Percentiles rank a stretch among this genome's conserved stretches.
Evolutionary conservation across 64 coral and sea anemone genomes (phyloP).

Genomic region (Stylophora pistillata): DNA sequence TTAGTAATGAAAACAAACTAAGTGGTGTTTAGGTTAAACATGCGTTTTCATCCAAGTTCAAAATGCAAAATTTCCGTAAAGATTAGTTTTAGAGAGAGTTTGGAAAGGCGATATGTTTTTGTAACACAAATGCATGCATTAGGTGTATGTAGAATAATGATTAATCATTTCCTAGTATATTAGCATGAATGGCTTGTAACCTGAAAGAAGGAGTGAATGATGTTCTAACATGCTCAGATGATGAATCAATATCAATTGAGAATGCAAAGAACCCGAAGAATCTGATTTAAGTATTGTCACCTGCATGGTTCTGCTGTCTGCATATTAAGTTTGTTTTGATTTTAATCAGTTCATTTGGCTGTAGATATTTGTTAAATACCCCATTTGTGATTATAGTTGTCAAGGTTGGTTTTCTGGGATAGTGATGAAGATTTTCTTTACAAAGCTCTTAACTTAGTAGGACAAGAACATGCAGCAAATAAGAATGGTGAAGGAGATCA

Average conservation of each 20-base stretch:
- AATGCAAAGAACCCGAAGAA: constrained; percentile 10
- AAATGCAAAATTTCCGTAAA: constrained; percentile 12
- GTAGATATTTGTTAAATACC: background rate
- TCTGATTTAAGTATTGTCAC: background rate
- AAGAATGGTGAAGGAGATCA: background rate
- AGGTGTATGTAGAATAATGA: background rate
- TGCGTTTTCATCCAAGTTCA: background rate
- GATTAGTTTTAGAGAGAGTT: background rate
- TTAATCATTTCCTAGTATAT: background rate
- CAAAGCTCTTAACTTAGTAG: background rate
- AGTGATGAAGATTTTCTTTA: background rate
- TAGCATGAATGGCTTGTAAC: background rate
- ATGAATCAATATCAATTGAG: constrained; percentile 16
- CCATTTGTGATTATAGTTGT: background rate
- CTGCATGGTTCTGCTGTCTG: background rate
- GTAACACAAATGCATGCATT: background rate
- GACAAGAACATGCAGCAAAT: background rate
- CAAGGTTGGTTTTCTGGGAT: too few species aligned
- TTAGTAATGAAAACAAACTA: constrained; percentile 6
- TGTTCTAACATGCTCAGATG: background rate
- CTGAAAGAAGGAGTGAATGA: background rate
- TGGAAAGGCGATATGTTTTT: background rate
- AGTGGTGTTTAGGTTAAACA: background rate
- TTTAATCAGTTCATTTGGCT: background rate
- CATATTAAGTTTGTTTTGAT: background rate